Evolutionary conservation across 2,888 invertebrate genomes (phyloP).

Genomic region (Marronus borbonicus): DNA sequence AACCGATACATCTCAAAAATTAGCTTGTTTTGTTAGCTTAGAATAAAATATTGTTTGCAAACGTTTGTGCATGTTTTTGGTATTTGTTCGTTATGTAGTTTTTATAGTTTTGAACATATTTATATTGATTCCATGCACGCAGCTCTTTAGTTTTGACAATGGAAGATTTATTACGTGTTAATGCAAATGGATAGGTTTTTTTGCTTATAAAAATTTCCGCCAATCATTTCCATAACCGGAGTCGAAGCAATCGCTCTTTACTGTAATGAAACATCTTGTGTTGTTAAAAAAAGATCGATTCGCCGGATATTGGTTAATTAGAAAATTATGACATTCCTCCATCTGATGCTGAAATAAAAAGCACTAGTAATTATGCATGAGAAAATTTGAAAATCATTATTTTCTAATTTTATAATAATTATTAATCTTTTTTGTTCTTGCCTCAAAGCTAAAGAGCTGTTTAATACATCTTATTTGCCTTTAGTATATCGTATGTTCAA

Average conservation of each 20-base stretch:
- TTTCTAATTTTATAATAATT: background rate
- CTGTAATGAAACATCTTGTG: background rate
- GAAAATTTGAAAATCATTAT: background rate
- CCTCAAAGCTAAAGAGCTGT: constrained; percentile 1
- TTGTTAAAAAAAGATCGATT: background rate
- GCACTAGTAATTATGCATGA: background rate
- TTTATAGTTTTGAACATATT: background rate
- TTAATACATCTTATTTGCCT: background rate
- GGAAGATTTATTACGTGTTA: background rate
- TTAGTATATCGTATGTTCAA: background rate
- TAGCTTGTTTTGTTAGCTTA: constrained; percentile 34
- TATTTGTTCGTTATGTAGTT: constrained; percentile 28
- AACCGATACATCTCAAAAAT: constrained; percentile 30
- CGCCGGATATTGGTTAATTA: constrained; percentile 38
- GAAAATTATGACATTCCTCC: constrained; percentile 16
- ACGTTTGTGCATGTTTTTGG: constrained; percentile 23
- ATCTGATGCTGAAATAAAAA: constrained; percentile 2
- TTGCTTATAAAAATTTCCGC: background rate
- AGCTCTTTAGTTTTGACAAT: constrained; percentile 11
- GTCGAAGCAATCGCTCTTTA: background rate
- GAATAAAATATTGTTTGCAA: constrained; percentile 4
- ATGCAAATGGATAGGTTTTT: background rate
- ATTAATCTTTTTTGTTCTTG: background rate
- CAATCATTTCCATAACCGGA: constrained; percentile 15
- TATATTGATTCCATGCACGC: background rate